Conservation (phyloP, 2,113 vertebrate genomes). For the Xiphophorus hellerii region DNA sequence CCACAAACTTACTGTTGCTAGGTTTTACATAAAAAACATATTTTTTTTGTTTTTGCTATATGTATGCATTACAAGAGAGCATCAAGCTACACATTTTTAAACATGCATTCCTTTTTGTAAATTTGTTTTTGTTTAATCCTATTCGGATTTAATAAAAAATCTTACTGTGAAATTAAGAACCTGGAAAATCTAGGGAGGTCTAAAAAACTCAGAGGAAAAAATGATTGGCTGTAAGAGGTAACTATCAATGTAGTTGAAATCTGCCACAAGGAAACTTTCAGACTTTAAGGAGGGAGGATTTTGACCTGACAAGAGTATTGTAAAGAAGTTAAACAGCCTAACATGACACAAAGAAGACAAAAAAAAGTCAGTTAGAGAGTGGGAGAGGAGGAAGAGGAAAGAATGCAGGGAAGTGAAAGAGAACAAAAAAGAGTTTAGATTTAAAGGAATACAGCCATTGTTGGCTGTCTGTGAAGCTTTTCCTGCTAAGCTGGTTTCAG, state of each 20-base stretch:
- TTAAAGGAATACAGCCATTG: conserved; percentile 69
- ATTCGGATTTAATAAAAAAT: conserved; percentile 69
- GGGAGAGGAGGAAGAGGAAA: conserved; percentile 51
- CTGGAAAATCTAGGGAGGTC: conserved; percentile 55
- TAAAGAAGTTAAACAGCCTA: conserved; percentile 79
- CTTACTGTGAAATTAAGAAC: conserved; percentile 70
- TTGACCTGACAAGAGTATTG: conserved; percentile 66
- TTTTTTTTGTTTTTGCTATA: background rate
- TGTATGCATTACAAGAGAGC: background rate
- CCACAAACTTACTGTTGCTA: background rate
- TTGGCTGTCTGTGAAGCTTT: conserved; percentile 70
- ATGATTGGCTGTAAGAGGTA: conserved; percentile 33
- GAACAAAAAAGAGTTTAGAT: conserved; percentile 41
- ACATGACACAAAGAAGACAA: conserved; percentile 58
- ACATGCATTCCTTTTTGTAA: conserved; percentile 37
- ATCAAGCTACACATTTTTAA: conserved; percentile 5
- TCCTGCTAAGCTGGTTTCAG: conserved; percentile 74
- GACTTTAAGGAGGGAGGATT: conserved; percentile 29
- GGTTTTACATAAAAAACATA: background rate
- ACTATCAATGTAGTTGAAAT: conserved; percentile 46
- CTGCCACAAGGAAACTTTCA: conserved; percentile 54
- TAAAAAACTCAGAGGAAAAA: conserved; percentile 43
- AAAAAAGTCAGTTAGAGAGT: conserved; percentile 67
- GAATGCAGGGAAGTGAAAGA: conserved; percentile 28
- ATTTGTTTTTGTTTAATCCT: conserved; percentile 65